Percentiles rank a stretch among this genome's conserved stretches.
phyloP scores from a whole-genome alignment of 2,113 vertebrate genomes.

The Leucoraja erinaceus region DNA sequence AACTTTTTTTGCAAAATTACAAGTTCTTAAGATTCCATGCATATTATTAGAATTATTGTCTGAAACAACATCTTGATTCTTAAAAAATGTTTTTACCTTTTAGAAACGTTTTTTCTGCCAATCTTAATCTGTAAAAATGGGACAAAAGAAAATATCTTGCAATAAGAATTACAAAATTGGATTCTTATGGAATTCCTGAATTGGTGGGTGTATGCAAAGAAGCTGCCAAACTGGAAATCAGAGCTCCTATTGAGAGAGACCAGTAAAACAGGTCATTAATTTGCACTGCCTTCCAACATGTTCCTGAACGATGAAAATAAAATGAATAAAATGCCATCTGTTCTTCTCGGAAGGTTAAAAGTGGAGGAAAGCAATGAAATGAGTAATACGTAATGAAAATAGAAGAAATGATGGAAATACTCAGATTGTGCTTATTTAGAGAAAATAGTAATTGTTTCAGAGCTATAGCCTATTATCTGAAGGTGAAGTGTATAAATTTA shows the following conservation, averaged over 20 bases:
- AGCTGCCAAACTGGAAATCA: background rate
- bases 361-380: background rate
- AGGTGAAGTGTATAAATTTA: background rate
- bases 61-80: background rate
- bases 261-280: background rate
- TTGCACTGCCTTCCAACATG: background rate
- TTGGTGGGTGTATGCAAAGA: background rate
- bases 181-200: background rate
- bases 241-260: background rate
- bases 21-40: background rate
- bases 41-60: background rate
- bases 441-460: background rate
- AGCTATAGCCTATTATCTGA: background rate
- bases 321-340: background rate
- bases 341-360: background rate
- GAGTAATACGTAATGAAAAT: background rate
- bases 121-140: background rate
- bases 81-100: background rate
- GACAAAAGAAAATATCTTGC: background rate
- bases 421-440: background rate
- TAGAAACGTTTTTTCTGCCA: background rate
- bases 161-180: background rate
- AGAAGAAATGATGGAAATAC: background rate
- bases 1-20: background rate
- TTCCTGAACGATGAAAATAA: background rate